These are phyloP conservation scores for Eulemur albifrons DNA, from an alignment of 2,797 vertebrate species.

Conservation along the genomic window DNA sequence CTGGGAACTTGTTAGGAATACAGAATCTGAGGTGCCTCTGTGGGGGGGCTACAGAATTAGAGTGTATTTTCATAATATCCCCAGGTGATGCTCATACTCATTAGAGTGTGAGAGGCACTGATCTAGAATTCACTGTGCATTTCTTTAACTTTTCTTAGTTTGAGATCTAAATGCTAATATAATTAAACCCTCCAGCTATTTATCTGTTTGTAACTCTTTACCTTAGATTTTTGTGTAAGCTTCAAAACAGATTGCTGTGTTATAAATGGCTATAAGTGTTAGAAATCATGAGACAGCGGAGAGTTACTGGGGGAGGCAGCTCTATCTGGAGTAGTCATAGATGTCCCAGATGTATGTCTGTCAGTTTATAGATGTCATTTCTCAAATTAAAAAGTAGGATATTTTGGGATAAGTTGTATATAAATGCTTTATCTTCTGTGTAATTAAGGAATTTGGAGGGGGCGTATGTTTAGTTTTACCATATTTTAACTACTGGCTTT, in stretches of 20 bases:
- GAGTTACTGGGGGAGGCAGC: not conserved
- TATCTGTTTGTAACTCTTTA: not conserved
- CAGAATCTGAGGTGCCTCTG: not conserved
- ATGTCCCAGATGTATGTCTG: not conserved
- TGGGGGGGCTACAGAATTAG: not conserved
- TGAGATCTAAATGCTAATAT: not conserved
- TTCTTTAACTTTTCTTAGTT: not conserved
- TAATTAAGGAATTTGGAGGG: not conserved
- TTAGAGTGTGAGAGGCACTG: not conserved
- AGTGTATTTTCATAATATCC: not conserved
- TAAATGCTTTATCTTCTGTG: not conserved
- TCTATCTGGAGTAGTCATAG: not conserved
- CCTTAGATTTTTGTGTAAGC: not conserved
- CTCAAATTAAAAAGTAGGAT: not conserved
- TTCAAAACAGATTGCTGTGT: not conserved
- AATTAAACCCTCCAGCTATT: not conserved
- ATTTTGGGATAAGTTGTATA: not conserved
- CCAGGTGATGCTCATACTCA: not conserved
- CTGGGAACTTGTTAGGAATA: not conserved
- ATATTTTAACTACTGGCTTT: not conserved
- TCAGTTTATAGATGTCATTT: not conserved
- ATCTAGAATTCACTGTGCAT: not conserved
- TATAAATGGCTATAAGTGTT: not conserved
- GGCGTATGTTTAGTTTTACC: not conserved
- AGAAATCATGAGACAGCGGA: not conserved